phyloP scores from a whole-genome alignment of 2,113 vertebrate species.

The Prionailurus viverrinus region DNA sequence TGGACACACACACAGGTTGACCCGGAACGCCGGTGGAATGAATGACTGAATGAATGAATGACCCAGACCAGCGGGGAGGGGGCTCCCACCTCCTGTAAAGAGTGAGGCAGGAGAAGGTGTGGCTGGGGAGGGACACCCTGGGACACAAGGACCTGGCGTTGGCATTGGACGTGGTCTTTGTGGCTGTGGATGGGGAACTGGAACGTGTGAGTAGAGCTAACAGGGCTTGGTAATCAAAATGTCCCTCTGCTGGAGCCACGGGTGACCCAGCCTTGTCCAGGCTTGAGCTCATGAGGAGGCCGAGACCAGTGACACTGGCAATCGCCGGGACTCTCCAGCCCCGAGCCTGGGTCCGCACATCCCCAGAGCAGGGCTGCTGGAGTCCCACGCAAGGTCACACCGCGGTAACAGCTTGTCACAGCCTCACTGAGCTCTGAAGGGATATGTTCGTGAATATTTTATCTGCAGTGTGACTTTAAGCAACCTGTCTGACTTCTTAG shows the following conservation, averaged over 20 bases:
- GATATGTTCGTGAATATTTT: background rate
- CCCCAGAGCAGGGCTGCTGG: background rate
- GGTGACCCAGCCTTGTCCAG: rapidly evolving
- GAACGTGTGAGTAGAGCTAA: background rate
- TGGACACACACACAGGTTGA: background rate
- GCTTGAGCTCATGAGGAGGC: background rate
- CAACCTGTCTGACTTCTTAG: background rate
- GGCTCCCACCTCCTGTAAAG: too few relatives aligned
- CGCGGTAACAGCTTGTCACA: background rate
- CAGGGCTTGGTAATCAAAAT: rapidly evolving
- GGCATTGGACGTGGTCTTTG: background rate
- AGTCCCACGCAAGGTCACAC: background rate
- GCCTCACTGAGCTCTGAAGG: background rate
- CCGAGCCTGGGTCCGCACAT: background rate
- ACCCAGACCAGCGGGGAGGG: background rate
- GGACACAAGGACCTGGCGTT: background rate
- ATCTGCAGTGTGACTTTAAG: background rate
- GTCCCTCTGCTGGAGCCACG: rapidly evolving
- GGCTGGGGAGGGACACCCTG: background rate
- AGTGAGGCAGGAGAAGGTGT: background rate
- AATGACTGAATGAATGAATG: too few relatives aligned
- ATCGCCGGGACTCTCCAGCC: background rate
- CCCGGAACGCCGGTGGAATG: background rate
- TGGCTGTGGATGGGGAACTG: background rate
- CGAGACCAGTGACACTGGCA: background rate